Conservation (phyloP, 2,888 invertebrate species). For the Alsophila aescularia region DNA sequence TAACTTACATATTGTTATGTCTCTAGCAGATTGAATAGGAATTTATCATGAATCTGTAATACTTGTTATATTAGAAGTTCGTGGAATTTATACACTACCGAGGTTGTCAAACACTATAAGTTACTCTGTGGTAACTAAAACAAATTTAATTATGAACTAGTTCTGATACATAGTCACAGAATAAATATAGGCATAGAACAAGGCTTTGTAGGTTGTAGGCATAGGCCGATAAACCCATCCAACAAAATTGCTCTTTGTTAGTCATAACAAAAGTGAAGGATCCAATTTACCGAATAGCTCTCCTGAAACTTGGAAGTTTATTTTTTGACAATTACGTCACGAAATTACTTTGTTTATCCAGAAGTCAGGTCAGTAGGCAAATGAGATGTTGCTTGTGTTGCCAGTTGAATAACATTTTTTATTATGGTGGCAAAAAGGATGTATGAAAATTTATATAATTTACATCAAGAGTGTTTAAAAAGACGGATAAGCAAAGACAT, state of each 20-base stretch:
- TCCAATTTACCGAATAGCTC: conserved; percentile 33
- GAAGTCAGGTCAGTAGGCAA: conserved; percentile 8
- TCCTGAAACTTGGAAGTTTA: conserved; percentile 26
- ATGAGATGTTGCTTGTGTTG: conserved; percentile 7
- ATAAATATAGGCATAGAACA: neutral
- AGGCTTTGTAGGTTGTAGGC: neutral
- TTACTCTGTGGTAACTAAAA: neutral
- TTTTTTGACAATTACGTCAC: conserved; percentile 29
- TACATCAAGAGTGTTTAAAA: neutral
- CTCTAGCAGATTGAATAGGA: no score
- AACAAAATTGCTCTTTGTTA: conserved; percentile 6
- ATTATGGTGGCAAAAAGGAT: no score
- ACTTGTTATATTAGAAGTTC: no score
- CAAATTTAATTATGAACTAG: neutral
- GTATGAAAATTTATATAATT: no score
- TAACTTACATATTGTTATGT: no score
- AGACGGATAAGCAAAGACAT: no score
- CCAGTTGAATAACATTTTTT: neutral
- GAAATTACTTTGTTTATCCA: conserved; percentile 35
- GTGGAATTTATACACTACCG: no score
- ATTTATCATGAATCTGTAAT: no score
- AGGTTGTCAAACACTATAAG: no score
- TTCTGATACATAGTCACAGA: no score
- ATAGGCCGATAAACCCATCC: neutral
- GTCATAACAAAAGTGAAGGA: conserved; percentile 26